phyloP scores from a whole-genome alignment of 2,113 vertebrate genomes.

The Carettochelys insculpta region DNA sequence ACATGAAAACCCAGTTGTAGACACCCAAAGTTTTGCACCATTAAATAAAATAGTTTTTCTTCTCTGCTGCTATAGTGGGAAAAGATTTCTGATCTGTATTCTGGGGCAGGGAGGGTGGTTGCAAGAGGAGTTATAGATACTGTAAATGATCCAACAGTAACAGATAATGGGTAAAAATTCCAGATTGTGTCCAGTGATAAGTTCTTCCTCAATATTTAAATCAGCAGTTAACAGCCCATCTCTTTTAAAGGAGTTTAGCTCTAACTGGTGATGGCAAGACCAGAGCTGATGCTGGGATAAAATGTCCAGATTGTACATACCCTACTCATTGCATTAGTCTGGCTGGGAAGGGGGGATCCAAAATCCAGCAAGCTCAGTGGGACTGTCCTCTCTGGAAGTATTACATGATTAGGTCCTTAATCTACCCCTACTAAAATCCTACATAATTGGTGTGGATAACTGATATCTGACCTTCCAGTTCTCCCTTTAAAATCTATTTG shows the following conservation, averaged over 20 bases:
- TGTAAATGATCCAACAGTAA: background rate
- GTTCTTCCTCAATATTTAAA: constrained; percentile 7
- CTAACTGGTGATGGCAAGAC: background rate
- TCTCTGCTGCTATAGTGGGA: background rate
- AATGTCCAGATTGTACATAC: background rate
- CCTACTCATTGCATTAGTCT: background rate
- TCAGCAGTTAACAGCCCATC: background rate
- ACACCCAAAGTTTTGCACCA: constrained; percentile 18
- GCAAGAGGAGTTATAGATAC: background rate
- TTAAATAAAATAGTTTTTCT: constrained; percentile 46
- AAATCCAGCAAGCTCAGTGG: background rate
- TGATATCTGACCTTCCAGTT: constrained; percentile 4
- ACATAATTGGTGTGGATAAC: background rate
- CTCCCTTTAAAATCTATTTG: background rate
- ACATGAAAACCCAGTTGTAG: constrained; percentile 39
- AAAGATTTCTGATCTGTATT: background rate
- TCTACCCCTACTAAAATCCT: constrained; percentile 21
- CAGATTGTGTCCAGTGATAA: background rate
- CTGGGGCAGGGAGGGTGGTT: background rate
- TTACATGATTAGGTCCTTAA: background rate
- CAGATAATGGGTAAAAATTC: background rate
- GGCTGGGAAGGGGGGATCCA: background rate
- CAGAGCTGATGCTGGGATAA: background rate
- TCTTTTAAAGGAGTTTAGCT: background rate
- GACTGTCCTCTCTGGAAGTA: background rate